Evolutionary conservation across 1,140 invertebrate species (phyloP).

Genomic region (Euura lappo): DNA sequence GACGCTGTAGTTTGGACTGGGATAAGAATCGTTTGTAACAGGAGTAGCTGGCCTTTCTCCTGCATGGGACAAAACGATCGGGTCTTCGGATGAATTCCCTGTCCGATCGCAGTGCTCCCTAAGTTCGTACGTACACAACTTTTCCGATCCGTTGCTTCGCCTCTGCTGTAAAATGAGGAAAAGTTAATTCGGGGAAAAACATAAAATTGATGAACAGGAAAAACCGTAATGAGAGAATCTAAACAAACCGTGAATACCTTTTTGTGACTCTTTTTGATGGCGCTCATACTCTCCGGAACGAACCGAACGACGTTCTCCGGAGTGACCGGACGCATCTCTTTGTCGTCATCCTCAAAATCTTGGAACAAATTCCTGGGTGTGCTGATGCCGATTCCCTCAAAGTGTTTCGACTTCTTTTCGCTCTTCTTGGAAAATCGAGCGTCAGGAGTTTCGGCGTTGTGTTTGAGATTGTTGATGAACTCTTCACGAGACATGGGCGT

Average conservation of each 20-base stretch:
- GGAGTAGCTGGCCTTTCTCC: slow-evolving; percentile 24
- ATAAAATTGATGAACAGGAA: not conserved
- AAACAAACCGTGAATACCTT: slow-evolving; percentile 40
- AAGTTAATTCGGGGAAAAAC: slow-evolving; percentile 7
- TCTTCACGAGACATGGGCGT: slow-evolving; percentile 38
- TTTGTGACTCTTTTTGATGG: slow-evolving; percentile 52
- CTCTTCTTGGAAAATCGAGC: slow-evolving; percentile 28
- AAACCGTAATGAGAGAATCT: slow-evolving; percentile 8
- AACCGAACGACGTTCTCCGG: slow-evolving; percentile 45
- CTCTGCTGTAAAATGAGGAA: slow-evolving; percentile 35
- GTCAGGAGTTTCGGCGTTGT: slow-evolving; percentile 30
- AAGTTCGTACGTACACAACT: slow-evolving; percentile 14
- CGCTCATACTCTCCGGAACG: slow-evolving; percentile 51
- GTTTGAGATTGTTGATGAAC: slow-evolving; percentile 38
- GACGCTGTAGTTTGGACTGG: slow-evolving; percentile 16
- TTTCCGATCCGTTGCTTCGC: slow-evolving; percentile 31
- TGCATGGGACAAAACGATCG: not conserved
- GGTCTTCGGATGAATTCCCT: slow-evolving; percentile 19
- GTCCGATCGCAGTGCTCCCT: not conserved
- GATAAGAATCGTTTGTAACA: not conserved
- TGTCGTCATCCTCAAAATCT: slow-evolving; percentile 41
- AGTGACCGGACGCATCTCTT: slow-evolving; percentile 35
- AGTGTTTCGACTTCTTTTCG: slow-evolving; percentile 13
- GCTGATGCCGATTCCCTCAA: slow-evolving; percentile 33
- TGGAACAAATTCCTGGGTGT: slow-evolving; percentile 49